Evolutionary conservation across 2,888 invertebrate species (phyloP).

Genomic region (Zele albiditarsus): DNA sequence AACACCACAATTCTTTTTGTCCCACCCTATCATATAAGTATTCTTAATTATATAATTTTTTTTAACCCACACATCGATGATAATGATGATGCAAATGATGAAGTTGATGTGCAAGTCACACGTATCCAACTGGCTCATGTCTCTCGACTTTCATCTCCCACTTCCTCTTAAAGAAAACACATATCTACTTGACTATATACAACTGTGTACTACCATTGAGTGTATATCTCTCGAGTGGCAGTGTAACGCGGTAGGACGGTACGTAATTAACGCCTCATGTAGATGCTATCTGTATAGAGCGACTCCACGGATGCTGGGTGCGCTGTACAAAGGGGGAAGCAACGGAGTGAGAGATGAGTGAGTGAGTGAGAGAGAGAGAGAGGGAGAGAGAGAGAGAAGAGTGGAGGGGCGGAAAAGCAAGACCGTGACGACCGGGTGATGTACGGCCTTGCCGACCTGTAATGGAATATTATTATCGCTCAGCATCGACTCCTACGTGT

Average conservation of each 20-base stretch:
- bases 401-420: constrained; percentile 32
- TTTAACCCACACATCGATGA: neutral
- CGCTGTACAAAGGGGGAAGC: constrained; percentile 40
- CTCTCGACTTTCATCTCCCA: neutral
- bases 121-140: neutral
- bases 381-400: constrained; percentile 52
- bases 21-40: neutral
- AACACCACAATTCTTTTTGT: neutral
- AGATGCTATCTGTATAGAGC: constrained; percentile 64
- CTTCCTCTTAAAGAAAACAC: neutral
- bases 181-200: neutral
- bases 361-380: constrained; percentile 3
- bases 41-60: neutral
- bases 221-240: constrained; percentile 63
- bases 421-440: constrained; percentile 69
- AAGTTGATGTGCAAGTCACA: neutral
- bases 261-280: constrained; percentile 72
- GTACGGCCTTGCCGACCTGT: constrained; percentile 65
- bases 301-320: constrained; percentile 34
- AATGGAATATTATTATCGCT: constrained; percentile 72
- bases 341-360: neutral
- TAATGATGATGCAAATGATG: neutral
- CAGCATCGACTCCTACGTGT: constrained; percentile 67
- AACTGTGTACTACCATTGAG: constrained; percentile 35
- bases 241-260: constrained; percentile 70